Base-by-base conservation (phyloP, 2,888 invertebrate species). In the Steinernema carpocapsae region DNA sequence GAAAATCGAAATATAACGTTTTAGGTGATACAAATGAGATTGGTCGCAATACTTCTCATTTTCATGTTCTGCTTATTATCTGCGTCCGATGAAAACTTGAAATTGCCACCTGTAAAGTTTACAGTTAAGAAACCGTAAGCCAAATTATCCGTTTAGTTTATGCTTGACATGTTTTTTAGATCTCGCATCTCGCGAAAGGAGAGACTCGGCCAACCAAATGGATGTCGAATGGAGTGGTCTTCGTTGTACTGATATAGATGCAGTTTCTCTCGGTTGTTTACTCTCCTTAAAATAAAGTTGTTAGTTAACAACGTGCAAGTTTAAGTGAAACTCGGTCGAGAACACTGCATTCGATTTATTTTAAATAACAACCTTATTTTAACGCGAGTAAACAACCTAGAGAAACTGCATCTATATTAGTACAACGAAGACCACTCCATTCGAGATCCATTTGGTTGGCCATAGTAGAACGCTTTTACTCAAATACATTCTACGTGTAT, bases 211-310 rank as follows among this genome's bases (percentile, higher is more conserved):
- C 64, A 29, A 26, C 17, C 56, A 56, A 19, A 26, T 64, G 29
- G 64, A 64, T 32, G 32, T 32, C 14, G 64, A 32, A 12, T 64
- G 64, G 64, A 64, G 64, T 64, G 64, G 64, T 17, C 19, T 64
- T 10, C 64, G 37, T 1, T 64, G 64, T 26, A 64, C 29, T 7
- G 64, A 64, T n/a, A 29, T 29, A 17, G 32, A 64, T 26, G 32
- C 29, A 12, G 1, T 64, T 17, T 26, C 32, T 17, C 32, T 64
- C 3, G 64, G 64, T 17, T 64, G 64, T 32, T 17, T 64, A 14
- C 32, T 64, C 1, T 26, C 32, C 2, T 32, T 56, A 3, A 56
- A 56, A 56, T 56, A 22, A 26, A 56, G 2, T 24, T 56, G 26
- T 24, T 56, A 2, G 3, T 26, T 3, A 24, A 3, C 26, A 56